phyloP scores from a whole-genome alignment of 2,797 vertebrate species.

The Anolis apletophallus region DNA sequence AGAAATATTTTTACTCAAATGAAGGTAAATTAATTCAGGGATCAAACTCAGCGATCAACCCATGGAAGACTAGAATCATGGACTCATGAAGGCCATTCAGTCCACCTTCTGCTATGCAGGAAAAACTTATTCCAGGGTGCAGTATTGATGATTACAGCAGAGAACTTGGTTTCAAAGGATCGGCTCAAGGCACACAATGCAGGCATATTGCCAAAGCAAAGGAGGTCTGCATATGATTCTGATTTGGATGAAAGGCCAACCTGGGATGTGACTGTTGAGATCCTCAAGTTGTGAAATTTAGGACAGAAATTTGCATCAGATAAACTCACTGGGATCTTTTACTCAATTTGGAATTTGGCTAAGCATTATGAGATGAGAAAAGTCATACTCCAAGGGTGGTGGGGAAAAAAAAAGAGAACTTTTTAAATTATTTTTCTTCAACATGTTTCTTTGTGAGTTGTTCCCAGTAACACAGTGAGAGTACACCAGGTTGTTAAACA shows the following conservation, averaged over 20 bases:
- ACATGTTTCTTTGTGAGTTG: background rate
- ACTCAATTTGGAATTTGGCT: background rate
- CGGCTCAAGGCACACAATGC: no score
- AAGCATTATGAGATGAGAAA: background rate
- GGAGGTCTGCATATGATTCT: background rate
- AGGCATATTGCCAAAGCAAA: background rate
- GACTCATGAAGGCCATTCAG: no score
- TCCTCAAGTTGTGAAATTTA: background rate
- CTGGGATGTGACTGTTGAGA: background rate
- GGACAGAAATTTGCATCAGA: background rate
- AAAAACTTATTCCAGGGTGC: background rate
- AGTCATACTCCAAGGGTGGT: background rate
- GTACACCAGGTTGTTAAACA: constrained; percentile 10
- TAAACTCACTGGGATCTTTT: background rate
- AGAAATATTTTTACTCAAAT: background rate
- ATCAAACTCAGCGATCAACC: background rate
- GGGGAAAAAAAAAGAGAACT: background rate
- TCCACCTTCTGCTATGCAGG: no score
- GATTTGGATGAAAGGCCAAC: background rate
- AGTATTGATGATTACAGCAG: background rate
- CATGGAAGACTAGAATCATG: background rate
- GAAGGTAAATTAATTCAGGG: background rate
- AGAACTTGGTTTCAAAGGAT: background rate
- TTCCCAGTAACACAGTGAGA: constrained; percentile 2
- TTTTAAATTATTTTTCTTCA: background rate